Conservation (phyloP, 2,888 invertebrate species). For the Platypus cylindrus region DNA sequence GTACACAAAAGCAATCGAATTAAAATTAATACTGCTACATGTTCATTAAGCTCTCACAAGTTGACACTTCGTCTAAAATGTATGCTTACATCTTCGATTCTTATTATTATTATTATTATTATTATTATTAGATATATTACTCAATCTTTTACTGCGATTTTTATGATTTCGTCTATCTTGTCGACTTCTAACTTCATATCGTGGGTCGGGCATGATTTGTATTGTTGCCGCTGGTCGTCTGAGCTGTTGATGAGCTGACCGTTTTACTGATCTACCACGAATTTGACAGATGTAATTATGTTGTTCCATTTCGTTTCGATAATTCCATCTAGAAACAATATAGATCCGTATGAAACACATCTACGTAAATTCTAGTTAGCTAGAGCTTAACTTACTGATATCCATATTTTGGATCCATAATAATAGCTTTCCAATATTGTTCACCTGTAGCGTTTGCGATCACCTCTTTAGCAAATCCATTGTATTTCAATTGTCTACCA, state of each 20-base stretch:
- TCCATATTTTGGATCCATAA: constrained; percentile 47
- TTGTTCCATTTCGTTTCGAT: constrained; percentile 44
- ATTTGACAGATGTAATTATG: constrained; percentile 57
- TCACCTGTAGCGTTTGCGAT: constrained; percentile 39
- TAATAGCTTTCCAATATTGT: constrained; percentile 53
- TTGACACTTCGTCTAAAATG: too few species aligned
- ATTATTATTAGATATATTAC: constrained; percentile 5
- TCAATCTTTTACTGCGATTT: background rate
- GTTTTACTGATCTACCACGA: constrained; percentile 19
- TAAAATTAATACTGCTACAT: too few species aligned
- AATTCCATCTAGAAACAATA: constrained; percentile 44
- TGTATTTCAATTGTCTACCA: constrained; percentile 53
- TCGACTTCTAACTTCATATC: constrained; percentile 2
- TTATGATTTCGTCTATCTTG: constrained; percentile 2
- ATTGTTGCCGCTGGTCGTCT: constrained; percentile 13
- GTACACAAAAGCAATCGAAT: too few species aligned
- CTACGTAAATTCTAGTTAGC: too few species aligned
- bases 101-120: constrained; percentile 5
- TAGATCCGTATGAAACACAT: background rate
- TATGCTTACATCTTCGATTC: background rate
- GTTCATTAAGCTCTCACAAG: too few species aligned
- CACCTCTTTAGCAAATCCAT: constrained; percentile 51
- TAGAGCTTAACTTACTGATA: constrained; percentile 22
- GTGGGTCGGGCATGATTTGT: constrained; percentile 8
- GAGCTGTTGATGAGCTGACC: too few species aligned